Evolutionary conservation across 2,888 invertebrate genomes (phyloP), one percentile per base, ranked within the genome.

Genomic region (Cerastis rubricosa): DNA sequence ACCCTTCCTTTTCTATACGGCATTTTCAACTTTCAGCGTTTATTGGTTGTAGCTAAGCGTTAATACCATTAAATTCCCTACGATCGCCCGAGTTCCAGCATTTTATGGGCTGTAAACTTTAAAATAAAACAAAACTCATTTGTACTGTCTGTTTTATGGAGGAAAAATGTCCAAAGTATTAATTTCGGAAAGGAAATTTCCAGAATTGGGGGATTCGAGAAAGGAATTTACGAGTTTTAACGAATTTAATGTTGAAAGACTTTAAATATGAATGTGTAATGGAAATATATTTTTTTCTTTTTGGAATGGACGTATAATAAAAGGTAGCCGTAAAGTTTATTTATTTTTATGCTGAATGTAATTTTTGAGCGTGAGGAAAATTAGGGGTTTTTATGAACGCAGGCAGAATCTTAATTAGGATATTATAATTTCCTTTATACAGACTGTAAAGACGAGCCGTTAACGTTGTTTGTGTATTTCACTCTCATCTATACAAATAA

Each of bases 101-200:
- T 82, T 90, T 90, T 90, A 90, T 89, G 80, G 83, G 86, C 88
- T 87, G 87, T 88, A 87, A 87, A 89, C 85, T 88, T 87, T 87
- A 86, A 84, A 89, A 88, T 88, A 87, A 89, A 84, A 86, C 89
- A 88, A 88, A 87, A 84, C 88, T 88, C 87, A 86, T 87, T 86
- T 85, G 78, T 69, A 70, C 74, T 76, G 87, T 74, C 85, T 78
- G 76, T 82, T 88, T 87, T 85, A 87, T 85, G 77, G 69, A 40
- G 66, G 68, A 71, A 83, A 80, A 85, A 83, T 78, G 67, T 70
- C 68, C 43, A 29, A 80, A 85, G 80, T 77, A 76, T 83, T 76
- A 76, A 65, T 76, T 83, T 81, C 43, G 75, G 40, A 69, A 70
- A 70, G 76, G 75, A 76, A 80, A 74, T 71, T 75, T 71, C 64